Evolutionary conservation across 2,888 invertebrate species (phyloP), one percentile per base, ranked within the genome.

Genomic region (Escarpia spicata): DNA sequence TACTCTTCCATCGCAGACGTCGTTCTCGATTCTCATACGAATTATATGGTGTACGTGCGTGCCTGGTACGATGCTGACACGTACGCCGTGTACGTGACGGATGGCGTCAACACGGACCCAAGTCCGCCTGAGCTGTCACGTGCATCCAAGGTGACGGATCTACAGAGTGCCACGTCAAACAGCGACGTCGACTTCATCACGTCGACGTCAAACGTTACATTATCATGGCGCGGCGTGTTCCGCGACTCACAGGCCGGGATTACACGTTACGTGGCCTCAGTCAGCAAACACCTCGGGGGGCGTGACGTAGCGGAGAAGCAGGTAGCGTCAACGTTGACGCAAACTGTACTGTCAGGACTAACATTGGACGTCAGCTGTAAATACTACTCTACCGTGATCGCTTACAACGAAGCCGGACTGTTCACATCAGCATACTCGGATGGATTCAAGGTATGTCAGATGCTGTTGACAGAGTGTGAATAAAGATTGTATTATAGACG

Each of bases 381-480:
- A n/a, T 94, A 94, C 75, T 94, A 94, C 90, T 93, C 92, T 45
- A 94, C 93, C 91, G 93, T 94, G 9, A 89, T 94, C 26, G 94
- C 93, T 31, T 93, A 93, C 91, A 94, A 92, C 92, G 91, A 92
- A 43, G 93, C 94, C 6, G 94, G 94, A 12, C 92, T 94, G 15
- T 92, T 92, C 58, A 90, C 89, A 45, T 93, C 93, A 37, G 93
- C 92, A 12, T 75, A 92, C 19, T 94, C 94, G n/a, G 94, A 94
- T 92, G 94, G 94, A 0, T 91, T 91, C n/a, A 52, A 44, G 91
- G 91, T 91, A 91, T 12, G 15, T 75, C 3, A 6, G 26, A n/a
- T 26, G 26, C 6, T 26, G 26, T 15, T 75, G 75, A 75, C 2
- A 26, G 2, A 3, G 75, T 3, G 2, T 19, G 6, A 2, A 2